phyloP scores from a whole-genome alignment of 1,140 invertebrate species.

The Choristoneura fumiferana region DNA sequence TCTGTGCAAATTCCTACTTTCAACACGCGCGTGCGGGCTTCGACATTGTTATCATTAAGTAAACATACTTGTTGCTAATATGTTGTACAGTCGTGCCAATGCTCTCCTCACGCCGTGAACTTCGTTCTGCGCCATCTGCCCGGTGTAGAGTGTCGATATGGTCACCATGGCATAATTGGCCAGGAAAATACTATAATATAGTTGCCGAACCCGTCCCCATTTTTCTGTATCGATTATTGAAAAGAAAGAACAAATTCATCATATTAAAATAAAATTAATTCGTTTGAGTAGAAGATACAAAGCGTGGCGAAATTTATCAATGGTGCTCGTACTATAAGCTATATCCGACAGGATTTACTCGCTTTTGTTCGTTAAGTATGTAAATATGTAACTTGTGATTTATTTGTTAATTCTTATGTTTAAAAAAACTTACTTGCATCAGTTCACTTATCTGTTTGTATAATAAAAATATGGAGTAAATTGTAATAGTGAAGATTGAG shows the following conservation, averaged over 20 bases:
- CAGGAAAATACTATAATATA: neutral
- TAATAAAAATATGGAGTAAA: neutral
- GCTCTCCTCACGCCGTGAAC: neutral
- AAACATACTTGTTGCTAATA: neutral
- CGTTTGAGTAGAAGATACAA: no score
- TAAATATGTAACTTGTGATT: neutral
- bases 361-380: no score
- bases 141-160: neutral
- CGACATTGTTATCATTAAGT: no score
- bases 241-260: neutral
- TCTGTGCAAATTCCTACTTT: no score
- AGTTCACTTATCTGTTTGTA: neutral
- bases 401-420: neutral
- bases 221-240: neutral
- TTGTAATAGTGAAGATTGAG: neutral
- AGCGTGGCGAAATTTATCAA: neutral
- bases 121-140: neutral
- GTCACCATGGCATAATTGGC: neutral
- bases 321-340: no score
- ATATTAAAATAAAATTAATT: no score
- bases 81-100: neutral
- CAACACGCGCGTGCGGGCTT: no score
- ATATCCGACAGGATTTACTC: no score
- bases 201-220: neutral
- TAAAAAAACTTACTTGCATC: neutral